Evolutionary conservation across 2,113 vertebrate genomes (phyloP).

Genomic region (Oryzias melastigma): DNA sequence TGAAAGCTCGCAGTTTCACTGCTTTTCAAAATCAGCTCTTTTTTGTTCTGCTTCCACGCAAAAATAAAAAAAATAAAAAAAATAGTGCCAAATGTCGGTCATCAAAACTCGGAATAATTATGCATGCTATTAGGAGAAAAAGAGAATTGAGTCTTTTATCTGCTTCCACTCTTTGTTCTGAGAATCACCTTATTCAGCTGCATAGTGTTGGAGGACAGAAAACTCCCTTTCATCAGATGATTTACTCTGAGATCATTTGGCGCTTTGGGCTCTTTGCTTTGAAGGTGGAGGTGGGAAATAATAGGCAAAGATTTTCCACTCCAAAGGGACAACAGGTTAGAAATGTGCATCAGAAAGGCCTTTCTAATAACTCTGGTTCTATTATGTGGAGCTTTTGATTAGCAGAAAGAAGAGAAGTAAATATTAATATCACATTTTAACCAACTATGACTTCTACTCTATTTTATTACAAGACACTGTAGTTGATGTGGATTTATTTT

Average conservation of each 20-base stretch:
- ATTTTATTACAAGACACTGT: no score
- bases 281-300: neutral
- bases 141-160: neutral
- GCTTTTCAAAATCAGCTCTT: neutral
- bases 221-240: slow-evolving; percentile 5
- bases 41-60: neutral
- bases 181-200: slow-evolving; percentile 14
- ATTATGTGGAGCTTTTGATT: neutral
- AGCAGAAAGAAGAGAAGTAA: no score
- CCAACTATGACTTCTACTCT: no score
- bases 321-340: neutral
- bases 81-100: neutral
- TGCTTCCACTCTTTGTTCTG: slow-evolving; percentile 12
- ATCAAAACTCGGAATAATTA: slow-evolving; percentile 6
- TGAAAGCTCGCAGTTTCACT: slow-evolving; percentile 1
- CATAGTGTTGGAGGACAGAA: neutral
- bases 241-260: slow-evolving; percentile 1
- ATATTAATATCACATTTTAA: no score
- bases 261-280: neutral
- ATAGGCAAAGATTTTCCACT: neutral
- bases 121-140: neutral
- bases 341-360: neutral
- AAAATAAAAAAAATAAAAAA: no score
- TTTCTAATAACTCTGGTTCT: neutral
- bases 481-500: no score